Percentiles rank a stretch among this genome's conserved stretches.
Evolutionary conservation across 1,140 invertebrate species (phyloP).

Genomic region (Macrosteles quadrilineatus): DNA sequence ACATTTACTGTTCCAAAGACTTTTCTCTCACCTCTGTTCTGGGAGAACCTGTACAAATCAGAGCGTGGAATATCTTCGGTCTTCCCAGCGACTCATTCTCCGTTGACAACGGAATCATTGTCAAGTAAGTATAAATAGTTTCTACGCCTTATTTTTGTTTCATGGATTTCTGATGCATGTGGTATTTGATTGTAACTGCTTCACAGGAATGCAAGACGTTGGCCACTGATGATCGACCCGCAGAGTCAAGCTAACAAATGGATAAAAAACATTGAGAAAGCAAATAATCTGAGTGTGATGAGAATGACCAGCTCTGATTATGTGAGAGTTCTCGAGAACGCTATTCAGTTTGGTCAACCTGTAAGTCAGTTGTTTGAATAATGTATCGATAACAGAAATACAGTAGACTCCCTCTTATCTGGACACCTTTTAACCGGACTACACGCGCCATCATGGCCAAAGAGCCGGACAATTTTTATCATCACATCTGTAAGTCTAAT

Average conservation of each 20-base stretch:
- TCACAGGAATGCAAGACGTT: slow-evolving; percentile 74
- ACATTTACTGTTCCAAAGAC: slow-evolving; percentile 72
- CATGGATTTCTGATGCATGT: no score
- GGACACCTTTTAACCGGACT: no score
- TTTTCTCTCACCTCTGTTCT: slow-evolving; percentile 75
- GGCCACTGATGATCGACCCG: slow-evolving; percentile 94
- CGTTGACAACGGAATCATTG: slow-evolving; percentile 90
- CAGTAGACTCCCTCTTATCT: no score
- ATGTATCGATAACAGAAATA: no score
- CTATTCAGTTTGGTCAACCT: slow-evolving; percentile 90
- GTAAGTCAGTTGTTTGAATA: slow-evolving; percentile 46
- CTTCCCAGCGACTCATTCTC: slow-evolving; percentile 88
- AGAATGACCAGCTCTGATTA: slow-evolving; percentile 82
- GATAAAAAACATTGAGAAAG: slow-evolving; percentile 92
- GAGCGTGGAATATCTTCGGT: slow-evolving; percentile 90
- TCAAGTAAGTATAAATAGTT: slow-evolving; percentile 57
- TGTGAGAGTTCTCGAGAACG: slow-evolving; percentile 83
- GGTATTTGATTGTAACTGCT: not conserved
- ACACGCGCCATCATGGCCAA: no score
- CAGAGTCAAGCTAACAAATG: slow-evolving; percentile 94
- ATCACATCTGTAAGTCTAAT: no score
- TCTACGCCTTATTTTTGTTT: not conserved
- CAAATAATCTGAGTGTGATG: slow-evolving; percentile 80
- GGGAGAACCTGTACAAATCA: slow-evolving; percentile 84
- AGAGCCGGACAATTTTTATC: no score